Base-by-base conservation (phyloP, 2,888 invertebrate species). In the Drosophila siamana region DNA sequence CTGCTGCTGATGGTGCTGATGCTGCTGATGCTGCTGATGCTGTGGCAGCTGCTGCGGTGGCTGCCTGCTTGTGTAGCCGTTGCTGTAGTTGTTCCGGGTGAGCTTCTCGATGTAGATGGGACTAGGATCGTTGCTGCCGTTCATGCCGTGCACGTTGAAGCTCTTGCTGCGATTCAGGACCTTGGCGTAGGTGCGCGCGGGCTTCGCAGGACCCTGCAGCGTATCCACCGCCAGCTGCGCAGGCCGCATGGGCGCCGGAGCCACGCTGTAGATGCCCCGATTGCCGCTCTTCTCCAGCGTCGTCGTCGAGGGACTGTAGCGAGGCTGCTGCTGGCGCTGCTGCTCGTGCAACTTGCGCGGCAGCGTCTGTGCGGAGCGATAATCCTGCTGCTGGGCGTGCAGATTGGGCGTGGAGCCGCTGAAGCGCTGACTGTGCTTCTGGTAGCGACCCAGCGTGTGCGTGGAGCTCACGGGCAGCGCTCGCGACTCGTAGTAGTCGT, bases 161-260 rank as follows among this genome's bases (percentile, higher is more conserved):
- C 97, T 97, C 92, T 97, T 96, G 92, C 97, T 97, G 66, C 97
- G 94, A 68, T 95, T 95, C 41, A 97, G 93, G 19, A 96, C 95
- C 89, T 95, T 95, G 9, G 90, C 88, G 92, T 96, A 96, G 41
- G 96, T 95, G 80, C 96, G 93, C 30, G 96, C 96, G 7, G 97
- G 97, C 90, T 97, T 97, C 0, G 95, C 95, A 0, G 96, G 96
- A 5, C 95, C 65, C 48, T 47, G 62, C 11, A 11, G 1, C 24
- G 40, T 19, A 3, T 19, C 11, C 11, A 15, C 24, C 0, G 30
- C 46, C 43, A 28, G 44, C 33, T 43, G 51, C 8, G 48, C 66
- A 7, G 28, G 30, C 4, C 57, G 41, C 30, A 46, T 50, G 5
- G 50, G 43, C 5, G 55, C 26, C 19, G 57, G 44, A 2, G 41